Evolutionary conservation across 2,797 vertebrate genomes (phyloP).

Genomic region (Zenarchopterus dispar): DNA sequence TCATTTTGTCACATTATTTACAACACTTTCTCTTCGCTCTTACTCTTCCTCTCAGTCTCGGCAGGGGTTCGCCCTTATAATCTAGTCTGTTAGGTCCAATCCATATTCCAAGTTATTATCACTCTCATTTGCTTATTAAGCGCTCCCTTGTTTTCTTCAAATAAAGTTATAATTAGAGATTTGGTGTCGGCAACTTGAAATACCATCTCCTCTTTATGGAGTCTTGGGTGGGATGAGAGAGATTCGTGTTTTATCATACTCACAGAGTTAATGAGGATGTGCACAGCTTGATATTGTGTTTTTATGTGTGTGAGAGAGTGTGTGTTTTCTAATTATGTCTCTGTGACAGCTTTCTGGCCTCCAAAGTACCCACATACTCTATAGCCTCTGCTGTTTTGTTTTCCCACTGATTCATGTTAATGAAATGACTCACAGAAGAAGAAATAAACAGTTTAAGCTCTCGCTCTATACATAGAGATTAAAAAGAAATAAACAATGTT

Average conservation of each 20-base stretch:
- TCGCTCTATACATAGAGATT: conserved; percentile 12
- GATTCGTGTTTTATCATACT: conserved; percentile 79
- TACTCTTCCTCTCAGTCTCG: conserved; percentile 57
- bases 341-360: conserved; percentile 72
- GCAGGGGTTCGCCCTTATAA: conserved; percentile 77
- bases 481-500: background rate
- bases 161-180: conserved; percentile 87
- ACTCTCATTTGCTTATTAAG: conserved; percentile 86
- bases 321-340: conserved; percentile 73
- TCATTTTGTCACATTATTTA: conserved; percentile 79
- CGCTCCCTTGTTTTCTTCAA: conserved; percentile 85
- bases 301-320: conserved; percentile 67
- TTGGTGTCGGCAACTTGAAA: conserved; percentile 80
- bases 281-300: conserved; percentile 78
- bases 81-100: conserved; percentile 80
- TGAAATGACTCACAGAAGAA: conserved; percentile 43
- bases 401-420: conserved; percentile 62
- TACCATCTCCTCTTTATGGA: conserved; percentile 77
- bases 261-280: conserved; percentile 80
- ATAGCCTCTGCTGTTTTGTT: conserved; percentile 66
- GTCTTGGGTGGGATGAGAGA: conserved; percentile 78
- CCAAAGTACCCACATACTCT: conserved; percentile 61
- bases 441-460: conserved; percentile 28
- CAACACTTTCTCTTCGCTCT: conserved; percentile 42
- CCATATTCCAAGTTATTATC: conserved; percentile 82